Evolutionary conservation across 2,888 invertebrate genomes (phyloP).

Genomic region (Apoda limacodes): DNA sequence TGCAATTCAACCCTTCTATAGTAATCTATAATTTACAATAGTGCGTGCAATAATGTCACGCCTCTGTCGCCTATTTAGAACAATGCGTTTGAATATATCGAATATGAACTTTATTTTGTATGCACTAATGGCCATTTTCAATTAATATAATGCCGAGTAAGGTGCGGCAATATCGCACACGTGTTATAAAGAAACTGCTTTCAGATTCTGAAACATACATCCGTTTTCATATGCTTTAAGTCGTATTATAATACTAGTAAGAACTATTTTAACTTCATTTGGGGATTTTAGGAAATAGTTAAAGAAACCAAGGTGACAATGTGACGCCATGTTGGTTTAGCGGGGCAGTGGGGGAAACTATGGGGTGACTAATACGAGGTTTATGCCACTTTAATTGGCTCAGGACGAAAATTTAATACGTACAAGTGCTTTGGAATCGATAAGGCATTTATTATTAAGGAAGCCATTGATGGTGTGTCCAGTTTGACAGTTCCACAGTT

Average conservation of each 20-base stretch:
- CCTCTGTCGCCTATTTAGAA: conserved; percentile 51
- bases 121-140: too few relatives aligned
- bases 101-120: conserved; percentile 24
- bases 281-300: conserved; percentile 24
- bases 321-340: conserved; percentile 66
- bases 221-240: too few relatives aligned
- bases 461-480: conserved; percentile 26
- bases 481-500: conserved; percentile 21
- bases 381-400: conserved; percentile 62
- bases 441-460: conserved; percentile 47
- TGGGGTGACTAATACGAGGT: conserved; percentile 61
- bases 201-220: too few relatives aligned
- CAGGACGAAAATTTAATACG: conserved; percentile 45
- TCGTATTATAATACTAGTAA: too few relatives aligned
- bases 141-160: too few relatives aligned
- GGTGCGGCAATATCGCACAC: conserved; percentile 51
- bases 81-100: conserved; percentile 21
- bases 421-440: conserved; percentile 29
- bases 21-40: conserved; percentile 53
- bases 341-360: conserved; percentile 37
- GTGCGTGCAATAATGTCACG: conserved; percentile 64
- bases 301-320: conserved; percentile 57
- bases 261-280: too few relatives aligned
- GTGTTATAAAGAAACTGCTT: conserved; percentile 50
- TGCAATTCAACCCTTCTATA: conserved; percentile 39